phyloP scores from a whole-genome alignment of 1,140 invertebrate species.

The Diuraphis noxia region DNA sequence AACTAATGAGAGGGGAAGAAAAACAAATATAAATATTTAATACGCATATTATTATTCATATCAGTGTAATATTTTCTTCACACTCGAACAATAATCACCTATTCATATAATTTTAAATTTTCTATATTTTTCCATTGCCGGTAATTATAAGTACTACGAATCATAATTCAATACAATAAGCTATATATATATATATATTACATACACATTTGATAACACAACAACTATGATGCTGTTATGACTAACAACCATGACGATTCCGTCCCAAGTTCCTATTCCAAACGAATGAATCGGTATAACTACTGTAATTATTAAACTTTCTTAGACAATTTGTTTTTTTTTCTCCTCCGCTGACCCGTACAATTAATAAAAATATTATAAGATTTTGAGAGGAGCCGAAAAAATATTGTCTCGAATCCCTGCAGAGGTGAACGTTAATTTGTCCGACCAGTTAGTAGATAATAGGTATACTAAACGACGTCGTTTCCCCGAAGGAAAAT shows the following conservation, averaged over 20 bases:
- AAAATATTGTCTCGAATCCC: no score
- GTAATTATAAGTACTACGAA: not conserved
- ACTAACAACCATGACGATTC: not conserved
- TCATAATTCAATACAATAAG: no score
- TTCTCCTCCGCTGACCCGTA: not conserved
- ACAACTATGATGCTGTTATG: not conserved
- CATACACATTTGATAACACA: no score
- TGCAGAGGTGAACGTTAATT: no score
- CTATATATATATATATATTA: no score
- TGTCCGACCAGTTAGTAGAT: no score
- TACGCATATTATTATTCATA: not conserved
- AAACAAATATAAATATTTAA: not conserved
- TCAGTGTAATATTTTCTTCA: not conserved
- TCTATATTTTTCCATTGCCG: not conserved
- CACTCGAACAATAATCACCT: not conserved
- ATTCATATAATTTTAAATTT: not conserved
- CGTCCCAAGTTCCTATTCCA: no score
- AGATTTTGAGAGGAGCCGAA: no score
- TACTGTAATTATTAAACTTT: not conserved
- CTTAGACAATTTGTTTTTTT: not conserved
- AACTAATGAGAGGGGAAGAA: not conserved
- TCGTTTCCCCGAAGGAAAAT: no score
- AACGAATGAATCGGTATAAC: not conserved
- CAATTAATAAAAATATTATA: no score
- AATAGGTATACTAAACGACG: no score